A percentile compares a stretch with the other conserved stretches of the same genome.
Conservation (phyloP, 2,888 invertebrate species). For the Carabus problematicus region DNA sequence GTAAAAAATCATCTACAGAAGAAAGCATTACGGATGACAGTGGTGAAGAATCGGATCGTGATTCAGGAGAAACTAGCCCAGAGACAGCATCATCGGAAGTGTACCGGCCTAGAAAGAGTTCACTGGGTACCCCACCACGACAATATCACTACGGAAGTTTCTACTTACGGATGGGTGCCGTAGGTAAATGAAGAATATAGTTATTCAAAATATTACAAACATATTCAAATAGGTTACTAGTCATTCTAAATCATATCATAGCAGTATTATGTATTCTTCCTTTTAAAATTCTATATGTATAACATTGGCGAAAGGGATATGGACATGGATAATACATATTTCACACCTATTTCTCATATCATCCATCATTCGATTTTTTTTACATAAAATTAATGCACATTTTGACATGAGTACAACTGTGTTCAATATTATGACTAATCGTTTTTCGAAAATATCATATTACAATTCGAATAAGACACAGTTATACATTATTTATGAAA, state of each 20-base stretch:
- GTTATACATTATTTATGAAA: no score
- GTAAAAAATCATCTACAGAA: slow-evolving; percentile 43
- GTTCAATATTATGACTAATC: not conserved
- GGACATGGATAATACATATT: no score
- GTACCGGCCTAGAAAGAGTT: slow-evolving; percentile 55
- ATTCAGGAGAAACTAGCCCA: slow-evolving; percentile 56
- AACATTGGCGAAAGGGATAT: slow-evolving; percentile 13
- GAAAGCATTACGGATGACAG: slow-evolving; percentile 67
- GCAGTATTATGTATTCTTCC: not conserved
- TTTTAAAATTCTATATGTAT: not conserved
- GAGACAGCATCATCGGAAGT: slow-evolving; percentile 52
- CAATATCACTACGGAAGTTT: slow-evolving; percentile 90
- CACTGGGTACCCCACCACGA: slow-evolving; percentile 58
- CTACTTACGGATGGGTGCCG: slow-evolving; percentile 91
- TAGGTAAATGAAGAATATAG: slow-evolving; percentile 68
- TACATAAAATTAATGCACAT: no score
- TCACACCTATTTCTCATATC: no score
- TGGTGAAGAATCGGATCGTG: slow-evolving; percentile 65
- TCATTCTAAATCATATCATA: no score
- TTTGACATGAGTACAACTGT: not conserved
- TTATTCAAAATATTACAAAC: no score
- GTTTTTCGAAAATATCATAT: no score
- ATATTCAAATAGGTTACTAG: not conserved
- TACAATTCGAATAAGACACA: no score
- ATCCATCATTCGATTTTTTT: no score